These are phyloP conservation scores for Acronicta leporina DNA, from an alignment of 2,888 invertebrate genomes.

Conservation along the genomic window DNA sequence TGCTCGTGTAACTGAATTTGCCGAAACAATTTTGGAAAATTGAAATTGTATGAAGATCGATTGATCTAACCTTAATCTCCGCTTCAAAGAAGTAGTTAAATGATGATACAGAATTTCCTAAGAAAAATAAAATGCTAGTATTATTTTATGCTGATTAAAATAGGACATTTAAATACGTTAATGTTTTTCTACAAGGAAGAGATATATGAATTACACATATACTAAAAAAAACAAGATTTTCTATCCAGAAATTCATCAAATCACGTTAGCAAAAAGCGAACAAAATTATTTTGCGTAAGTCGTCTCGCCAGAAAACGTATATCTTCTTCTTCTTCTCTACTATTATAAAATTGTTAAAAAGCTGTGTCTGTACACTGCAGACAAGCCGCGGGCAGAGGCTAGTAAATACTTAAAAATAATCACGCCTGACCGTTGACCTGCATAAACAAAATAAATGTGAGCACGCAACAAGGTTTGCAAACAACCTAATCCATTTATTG, in stretches of 20 bases:
- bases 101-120: not conserved
- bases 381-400: not conserved
- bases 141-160: not conserved
- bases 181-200: not conserved
- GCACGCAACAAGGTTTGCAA: slow-evolving; percentile 75
- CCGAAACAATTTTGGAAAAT: not conserved
- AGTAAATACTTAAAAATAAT: slow-evolving; percentile 19
- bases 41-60: not conserved
- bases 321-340: too few species aligned
- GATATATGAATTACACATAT: not conserved
- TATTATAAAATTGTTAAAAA: too few species aligned
- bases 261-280: too few species aligned
- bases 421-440: slow-evolving; percentile 20
- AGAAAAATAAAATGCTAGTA: not conserved
- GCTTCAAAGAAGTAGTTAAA: not conserved
- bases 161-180: not conserved
- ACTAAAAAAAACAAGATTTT: too few species aligned
- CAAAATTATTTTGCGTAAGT: not conserved
- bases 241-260: too few species aligned
- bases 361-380: too few species aligned
- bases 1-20: not conserved
- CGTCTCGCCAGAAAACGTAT: not conserved
- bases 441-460: slow-evolving; percentile 37
- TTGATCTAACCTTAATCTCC: not conserved
- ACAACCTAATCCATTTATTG: slow-evolving; percentile 85